Base-by-base conservation (phyloP, 2,113 vertebrate species). In the Physeter macrocephalus region DNA sequence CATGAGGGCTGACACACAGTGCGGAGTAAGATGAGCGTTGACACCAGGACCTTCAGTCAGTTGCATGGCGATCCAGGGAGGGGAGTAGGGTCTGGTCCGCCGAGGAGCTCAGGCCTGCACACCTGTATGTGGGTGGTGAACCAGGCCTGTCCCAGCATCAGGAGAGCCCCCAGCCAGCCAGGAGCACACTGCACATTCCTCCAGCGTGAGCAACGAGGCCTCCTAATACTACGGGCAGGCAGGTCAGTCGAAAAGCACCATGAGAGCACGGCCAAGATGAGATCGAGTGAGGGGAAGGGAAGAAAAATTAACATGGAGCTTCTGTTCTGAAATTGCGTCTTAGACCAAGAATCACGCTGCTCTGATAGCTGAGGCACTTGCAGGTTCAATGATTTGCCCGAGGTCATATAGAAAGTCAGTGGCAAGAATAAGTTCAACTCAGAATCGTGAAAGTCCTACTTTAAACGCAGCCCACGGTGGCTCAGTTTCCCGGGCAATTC, bases 281-380 rank as follows among this genome's bases (percentile, higher is more conserved):
- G 96, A 84, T 95, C 87, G 90, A 87, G 80, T 5, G 2, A 31
- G 5, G 59, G 66, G 82, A 91, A 90, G 20, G 57, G 34, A 96
- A 71, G 87, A 78, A 77, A 83, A 92, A 81, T 95, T 81, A 96
- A 91, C 94, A 93, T 72, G 59, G 88, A 85, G 71, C 86, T 93
- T 94, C 95, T 95, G 77, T 89, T 98, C 91, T 83, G 92, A 97
- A 97, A 97, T 95, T 97, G 86, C 83, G 66, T 93, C 89, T 95
- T 64, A 85, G 93, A 77, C 61, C 52, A 52, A 89, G 96, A 52
- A 52, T 52, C 52, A 17, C 15, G 15, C 52, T 52, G 52, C 52
- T 52, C 5, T 52, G 52, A 15, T 52, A 52, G 52, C 49, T 52
- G 49, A 90, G 89, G 86, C 59, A 75, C 71, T 82, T 46, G 23